Base-by-base conservation (phyloP, 30 jellyfish, hydroid and myxozoan species). In the Cassiopea andromeda region DNA sequence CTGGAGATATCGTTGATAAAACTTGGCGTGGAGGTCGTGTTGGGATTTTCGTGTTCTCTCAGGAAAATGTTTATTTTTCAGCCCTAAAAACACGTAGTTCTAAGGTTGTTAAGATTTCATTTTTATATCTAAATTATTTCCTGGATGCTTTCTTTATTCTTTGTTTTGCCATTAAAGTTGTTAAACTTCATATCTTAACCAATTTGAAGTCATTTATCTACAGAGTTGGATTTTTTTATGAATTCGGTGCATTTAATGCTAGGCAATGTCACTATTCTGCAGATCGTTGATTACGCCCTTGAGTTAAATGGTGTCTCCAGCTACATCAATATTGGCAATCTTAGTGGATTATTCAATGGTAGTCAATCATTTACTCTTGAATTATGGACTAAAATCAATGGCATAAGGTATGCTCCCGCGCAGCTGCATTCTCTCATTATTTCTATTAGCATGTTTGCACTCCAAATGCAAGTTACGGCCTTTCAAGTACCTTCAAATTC, bases 1-100 rank as follows among this genome's bases (percentile, higher is more conserved):
- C 97, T 60, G 97, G 97, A 27, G 78, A 74, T 50, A 77, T 90
- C 12, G 9, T 77, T 44, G 94, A 84, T 48, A 81, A 71, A 54
- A 76, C 94, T 0, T 85, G 46, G 72, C 78, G 94, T 48, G 97
- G 97, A 48, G 97, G 97, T 9, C 60, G 94, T 1, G 94, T 84
- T 43, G 97, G 97, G 0, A 89, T 91, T 14, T 90, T 84, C 75
- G 90, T 73, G 1, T 90, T 90, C 68, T 74, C 90, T 9, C 97
- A 90, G 59, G 91, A 78, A 59, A 83, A 90, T 67, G 93, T 83
- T 46, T 77, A 75, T 60, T 90, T 82, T 75, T 90, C 97, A 1
- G 93, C 93, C n/a, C 46, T 90, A 87, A 84, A 69, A 83, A 85
- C 97, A 47, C 85, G 68, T 60, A 27, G 54, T 7, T 60, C 78